Evolutionary conservation across 2,888 invertebrate genomes (phyloP).

Genomic region (Cosmopolites sordidus): DNA sequence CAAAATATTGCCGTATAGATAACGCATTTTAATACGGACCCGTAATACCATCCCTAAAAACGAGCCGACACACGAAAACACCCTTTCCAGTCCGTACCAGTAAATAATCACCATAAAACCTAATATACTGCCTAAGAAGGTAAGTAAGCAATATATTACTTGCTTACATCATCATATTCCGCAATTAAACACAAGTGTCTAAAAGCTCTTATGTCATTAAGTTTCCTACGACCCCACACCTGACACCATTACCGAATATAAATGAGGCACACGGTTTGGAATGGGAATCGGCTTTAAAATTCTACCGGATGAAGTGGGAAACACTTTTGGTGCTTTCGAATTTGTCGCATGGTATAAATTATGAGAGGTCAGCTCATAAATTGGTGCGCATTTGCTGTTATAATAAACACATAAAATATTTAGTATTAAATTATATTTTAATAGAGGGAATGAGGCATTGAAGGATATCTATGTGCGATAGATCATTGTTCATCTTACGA

Average conservation of each 20-base stretch:
- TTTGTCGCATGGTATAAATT: no score
- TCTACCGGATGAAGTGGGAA: no score
- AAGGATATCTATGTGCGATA: no score
- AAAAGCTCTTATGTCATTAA: constrained; percentile 24
- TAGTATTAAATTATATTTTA: no score
- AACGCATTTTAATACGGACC: no score
- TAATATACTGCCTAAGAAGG: constrained; percentile 9
- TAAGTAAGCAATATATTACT: constrained; percentile 18
- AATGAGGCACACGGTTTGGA: not conserved
- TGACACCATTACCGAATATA: constrained; percentile 15
- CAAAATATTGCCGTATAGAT: no score
- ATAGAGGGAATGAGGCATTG: no score
- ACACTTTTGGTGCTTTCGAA: no score
- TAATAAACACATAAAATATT: no score
- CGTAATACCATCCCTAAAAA: not conserved
- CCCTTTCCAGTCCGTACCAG: not conserved
- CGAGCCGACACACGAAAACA: not conserved
- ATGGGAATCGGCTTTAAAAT: not conserved
- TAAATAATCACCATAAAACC: constrained; percentile 11
- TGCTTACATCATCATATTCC: constrained; percentile 14
- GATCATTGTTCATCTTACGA: no score
- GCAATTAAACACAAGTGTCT: constrained; percentile 21
- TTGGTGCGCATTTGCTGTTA: no score
- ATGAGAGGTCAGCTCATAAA: no score
- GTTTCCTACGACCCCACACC: constrained; percentile 21